Evolutionary conservation across 2,888 invertebrate genomes (phyloP).

Genomic region (Eupithecia tripunctaria): DNA sequence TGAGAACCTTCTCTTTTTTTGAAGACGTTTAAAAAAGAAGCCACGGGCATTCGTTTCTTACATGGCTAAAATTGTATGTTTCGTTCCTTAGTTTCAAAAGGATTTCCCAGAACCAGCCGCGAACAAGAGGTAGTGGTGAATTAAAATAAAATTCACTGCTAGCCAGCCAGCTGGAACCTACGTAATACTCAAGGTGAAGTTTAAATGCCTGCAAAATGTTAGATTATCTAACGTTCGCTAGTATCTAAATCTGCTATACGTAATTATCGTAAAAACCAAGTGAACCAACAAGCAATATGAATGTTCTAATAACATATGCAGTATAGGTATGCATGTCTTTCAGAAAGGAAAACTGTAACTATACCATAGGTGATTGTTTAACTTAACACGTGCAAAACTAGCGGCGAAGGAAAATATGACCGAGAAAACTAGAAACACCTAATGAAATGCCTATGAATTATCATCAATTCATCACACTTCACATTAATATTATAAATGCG

Average conservation of each 20-base stretch:
- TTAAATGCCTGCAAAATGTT: not conserved
- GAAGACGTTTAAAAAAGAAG: too few relatives aligned
- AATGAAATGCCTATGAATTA: not conserved
- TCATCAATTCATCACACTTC: not conserved
- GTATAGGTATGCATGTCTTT: not conserved
- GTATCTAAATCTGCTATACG: not conserved
- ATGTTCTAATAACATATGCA: not conserved
- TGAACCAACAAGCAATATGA: not conserved
- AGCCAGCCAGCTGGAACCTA: not conserved
- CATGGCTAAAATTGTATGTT: too few relatives aligned
- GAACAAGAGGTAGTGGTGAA: not conserved
- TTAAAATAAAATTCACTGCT: not conserved
- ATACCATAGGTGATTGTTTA: not conserved
- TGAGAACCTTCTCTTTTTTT: too few relatives aligned
- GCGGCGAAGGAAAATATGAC: not conserved
- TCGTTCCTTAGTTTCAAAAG: too few relatives aligned
- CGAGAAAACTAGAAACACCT: not conserved
- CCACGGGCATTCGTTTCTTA: too few relatives aligned
- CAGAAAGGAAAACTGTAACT: not conserved
- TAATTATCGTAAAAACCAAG: not conserved
- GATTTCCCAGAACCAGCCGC: too few relatives aligned
- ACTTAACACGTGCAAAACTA: not conserved
- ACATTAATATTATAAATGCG: not conserved
- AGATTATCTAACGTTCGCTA: not conserved
- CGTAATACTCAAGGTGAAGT: conserved; percentile 2